Conservation (phyloP, 2,888 invertebrate genomes). For the Leptinotarsa rubiginosa region DNA sequence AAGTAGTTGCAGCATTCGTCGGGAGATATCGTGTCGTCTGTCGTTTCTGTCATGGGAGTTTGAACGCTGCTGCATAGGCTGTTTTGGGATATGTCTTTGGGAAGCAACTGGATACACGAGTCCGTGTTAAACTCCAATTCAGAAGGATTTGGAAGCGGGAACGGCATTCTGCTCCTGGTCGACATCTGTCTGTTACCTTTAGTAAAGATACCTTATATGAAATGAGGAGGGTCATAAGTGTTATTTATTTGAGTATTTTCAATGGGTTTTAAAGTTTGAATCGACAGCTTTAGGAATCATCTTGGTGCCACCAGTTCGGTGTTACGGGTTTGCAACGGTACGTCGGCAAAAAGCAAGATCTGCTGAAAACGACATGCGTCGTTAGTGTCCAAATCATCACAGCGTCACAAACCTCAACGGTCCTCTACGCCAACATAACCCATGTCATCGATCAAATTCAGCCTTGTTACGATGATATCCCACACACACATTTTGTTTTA, state of each 20-base stretch:
- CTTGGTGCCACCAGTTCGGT: too few relatives aligned
- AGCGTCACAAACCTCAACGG: too few relatives aligned
- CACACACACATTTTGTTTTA: too few relatives aligned
- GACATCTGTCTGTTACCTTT: constrained; percentile 69
- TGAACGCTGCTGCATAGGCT: constrained; percentile 64
- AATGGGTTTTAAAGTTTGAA: too few relatives aligned
- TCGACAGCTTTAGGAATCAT: too few relatives aligned
- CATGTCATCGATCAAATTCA: too few relatives aligned
- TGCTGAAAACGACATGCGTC: too few relatives aligned
- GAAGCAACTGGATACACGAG: constrained; percentile 57
- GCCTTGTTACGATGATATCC: too few relatives aligned
- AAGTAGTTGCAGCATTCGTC: constrained; percentile 62
- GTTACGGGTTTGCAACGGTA: too few relatives aligned
- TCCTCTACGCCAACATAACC: too few relatives aligned
- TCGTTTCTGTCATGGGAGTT: constrained; percentile 65
- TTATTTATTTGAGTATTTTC: background rate
- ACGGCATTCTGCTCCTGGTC: constrained; percentile 71
- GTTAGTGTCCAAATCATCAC: too few relatives aligned
- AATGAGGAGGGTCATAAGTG: background rate
- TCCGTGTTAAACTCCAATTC: constrained; percentile 58
- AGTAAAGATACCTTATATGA: background rate
- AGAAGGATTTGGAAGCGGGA: constrained; percentile 67
- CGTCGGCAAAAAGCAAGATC: too few relatives aligned
- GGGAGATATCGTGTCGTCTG: constrained; percentile 63
- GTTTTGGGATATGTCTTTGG: constrained; percentile 62